A percentile compares a stretch with the other conserved stretches of the same genome.
These are phyloP conservation scores for Eupithecia centaureata DNA, from an alignment of 2,888 invertebrate genomes.

Conservation along the genomic window DNA sequence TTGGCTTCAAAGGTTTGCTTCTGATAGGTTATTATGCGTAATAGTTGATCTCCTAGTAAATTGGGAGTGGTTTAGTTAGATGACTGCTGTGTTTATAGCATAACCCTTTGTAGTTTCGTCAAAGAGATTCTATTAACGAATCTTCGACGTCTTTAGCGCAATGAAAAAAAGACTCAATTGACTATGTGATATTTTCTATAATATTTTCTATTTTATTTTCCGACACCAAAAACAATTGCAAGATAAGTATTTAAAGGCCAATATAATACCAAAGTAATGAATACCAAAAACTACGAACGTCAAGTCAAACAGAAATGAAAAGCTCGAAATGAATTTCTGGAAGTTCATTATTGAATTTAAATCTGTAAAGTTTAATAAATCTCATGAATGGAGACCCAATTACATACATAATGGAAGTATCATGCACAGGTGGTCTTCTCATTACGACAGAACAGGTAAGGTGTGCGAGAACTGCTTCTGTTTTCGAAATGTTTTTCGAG, in stretches of 20 bases:
- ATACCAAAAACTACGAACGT: neutral
- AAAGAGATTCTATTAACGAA: neutral
- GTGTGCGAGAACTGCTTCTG: neutral
- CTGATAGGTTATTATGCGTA: conserved; percentile 21
- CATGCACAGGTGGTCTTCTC: conserved; percentile 32
- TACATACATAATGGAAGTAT: conserved; percentile 18
- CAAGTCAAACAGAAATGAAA: neutral
- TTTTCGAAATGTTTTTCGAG: neutral
- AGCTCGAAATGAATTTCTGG: neutral
- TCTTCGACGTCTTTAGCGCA: neutral
- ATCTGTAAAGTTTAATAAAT: conserved; percentile 16
- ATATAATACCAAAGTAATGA: neutral
- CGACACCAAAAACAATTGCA: neutral
- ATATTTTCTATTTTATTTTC: too few relatives aligned
- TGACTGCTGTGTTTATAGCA: neutral
- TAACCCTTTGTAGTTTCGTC: neutral
- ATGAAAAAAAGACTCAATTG: neutral
- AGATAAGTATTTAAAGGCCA: neutral
- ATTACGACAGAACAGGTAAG: conserved; percentile 22
- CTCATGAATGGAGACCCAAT: conserved; percentile 20
- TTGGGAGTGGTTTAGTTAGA: conserved; percentile 3
- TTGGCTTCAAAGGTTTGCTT: conserved; percentile 24
- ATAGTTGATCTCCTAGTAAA: neutral
- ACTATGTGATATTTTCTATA: too few relatives aligned
- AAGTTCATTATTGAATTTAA: conserved; percentile 5